These are phyloP conservation scores for Metridium senile DNA, from an alignment of 92 coral and sea anemone species.

Conservation along the genomic window DNA sequence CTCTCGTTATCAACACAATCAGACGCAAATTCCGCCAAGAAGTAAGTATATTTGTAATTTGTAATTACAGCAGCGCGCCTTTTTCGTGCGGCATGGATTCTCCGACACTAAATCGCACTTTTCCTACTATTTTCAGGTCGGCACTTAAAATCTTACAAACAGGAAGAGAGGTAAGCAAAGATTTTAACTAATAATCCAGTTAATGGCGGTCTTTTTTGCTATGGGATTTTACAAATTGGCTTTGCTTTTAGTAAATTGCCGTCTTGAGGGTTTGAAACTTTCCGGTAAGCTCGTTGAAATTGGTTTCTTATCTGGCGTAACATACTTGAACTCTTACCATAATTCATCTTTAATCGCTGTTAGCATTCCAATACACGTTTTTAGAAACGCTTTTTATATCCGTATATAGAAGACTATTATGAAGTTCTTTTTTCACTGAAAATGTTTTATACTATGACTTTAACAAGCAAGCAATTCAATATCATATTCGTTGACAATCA, in stretches of 20 bases:
- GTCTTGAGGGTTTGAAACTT: not conserved
- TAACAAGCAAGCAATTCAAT: too few species aligned
- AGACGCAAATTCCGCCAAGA: not conserved
- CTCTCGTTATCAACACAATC: not conserved
- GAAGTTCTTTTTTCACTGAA: too few species aligned
- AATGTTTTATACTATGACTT: not conserved
- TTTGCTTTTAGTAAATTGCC: not conserved
- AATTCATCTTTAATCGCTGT: too few species aligned
- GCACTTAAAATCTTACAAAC: constrained; percentile 30
- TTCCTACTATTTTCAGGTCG: constrained; percentile 10
- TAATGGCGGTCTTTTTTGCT: not conserved
- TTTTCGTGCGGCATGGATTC: too few species aligned
- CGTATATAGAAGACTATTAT: too few species aligned
- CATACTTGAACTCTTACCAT: too few species aligned
- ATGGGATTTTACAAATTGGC: constrained; percentile 17
- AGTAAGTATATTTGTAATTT: too few species aligned
- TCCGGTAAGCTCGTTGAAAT: constrained; percentile 5
- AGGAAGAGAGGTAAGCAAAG: constrained; percentile 28
- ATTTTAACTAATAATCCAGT: constrained; percentile 10
- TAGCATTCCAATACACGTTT: not conserved
- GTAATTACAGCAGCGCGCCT: too few species aligned
- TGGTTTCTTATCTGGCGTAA: too few species aligned
- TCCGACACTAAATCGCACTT: constrained; percentile 4
- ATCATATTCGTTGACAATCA: too few species aligned
- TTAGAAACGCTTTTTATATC: too few species aligned